Base-by-base conservation (phyloP, 2,888 invertebrate genomes). In the Dynastes hyllus region DNA sequence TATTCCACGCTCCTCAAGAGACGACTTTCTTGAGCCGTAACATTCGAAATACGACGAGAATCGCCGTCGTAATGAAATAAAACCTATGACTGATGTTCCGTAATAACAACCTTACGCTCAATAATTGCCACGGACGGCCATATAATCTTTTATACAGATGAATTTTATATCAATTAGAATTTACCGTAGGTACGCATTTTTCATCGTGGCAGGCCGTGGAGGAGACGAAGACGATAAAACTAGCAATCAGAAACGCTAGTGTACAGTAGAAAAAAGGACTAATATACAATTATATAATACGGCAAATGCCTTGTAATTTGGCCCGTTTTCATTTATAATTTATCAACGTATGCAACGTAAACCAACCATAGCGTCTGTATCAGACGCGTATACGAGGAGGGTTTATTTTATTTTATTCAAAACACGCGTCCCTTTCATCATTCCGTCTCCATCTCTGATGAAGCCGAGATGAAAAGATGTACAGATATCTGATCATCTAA, bases 81-180 rank as follows among this genome's bases (percentile, higher is more conserved):
- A 84, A 85, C 77, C 84, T 82, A 83, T 86, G 86, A 86, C 81
- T 85, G 86, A 86, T 86, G 86, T 84, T 85, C 85, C 80, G 76
- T 86, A 86, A 86, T 86, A 84, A 86, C 84, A 80, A 84, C 82
- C 83, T 85, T 81, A 76, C 73, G 82, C 81, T 84, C 83, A 85
- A 86, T 86, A 86, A 87, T 86, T 85, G 84, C 84, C 80, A 80
- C 81, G 83, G 83, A 83, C 81, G 82, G 80, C 79, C 58, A 84
- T 82, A 83, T 85, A 86, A 87, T 86, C 85, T 86, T 85, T 86
- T 85, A 84, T 85, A 84, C 84, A 84, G 84, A 84, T 85, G 85
- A 84, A 86, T 86, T 86, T 86, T 86, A 82, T 84, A 86, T 86
- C 86, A 86, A 86, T 86, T 86, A 86, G 84, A 83, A 81, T 85